These are phyloP conservation scores for Cyrtodaria siliqua DNA, from an alignment of 2,888 invertebrate genomes.

Conservation along the genomic window DNA sequence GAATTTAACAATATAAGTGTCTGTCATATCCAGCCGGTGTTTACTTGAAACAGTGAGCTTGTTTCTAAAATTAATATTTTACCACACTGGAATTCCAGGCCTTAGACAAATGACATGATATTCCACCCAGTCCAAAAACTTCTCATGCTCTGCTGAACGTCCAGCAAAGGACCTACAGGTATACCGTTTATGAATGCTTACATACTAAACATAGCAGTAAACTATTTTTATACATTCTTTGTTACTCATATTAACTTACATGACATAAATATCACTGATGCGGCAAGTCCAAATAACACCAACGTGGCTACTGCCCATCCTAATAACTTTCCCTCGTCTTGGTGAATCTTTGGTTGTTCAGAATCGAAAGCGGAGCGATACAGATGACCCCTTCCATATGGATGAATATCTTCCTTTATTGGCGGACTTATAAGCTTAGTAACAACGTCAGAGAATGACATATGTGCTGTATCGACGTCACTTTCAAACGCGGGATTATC, in stretches of 20 bases:
- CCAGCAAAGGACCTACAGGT: no score
- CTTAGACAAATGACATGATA: no score
- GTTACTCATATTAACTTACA: constrained; percentile 47
- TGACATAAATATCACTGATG: constrained; percentile 50
- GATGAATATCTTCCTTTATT: constrained; percentile 61
- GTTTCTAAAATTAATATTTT: no score
- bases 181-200: no score
- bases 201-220: no score
- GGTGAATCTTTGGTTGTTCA: constrained; percentile 33
- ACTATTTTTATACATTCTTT: no score
- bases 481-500: constrained; percentile 34
- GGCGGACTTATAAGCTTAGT: constrained; percentile 50
- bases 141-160: no score
- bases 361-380: constrained; percentile 34
- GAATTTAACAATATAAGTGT: no score
- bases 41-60: no score
- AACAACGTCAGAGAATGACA: constrained; percentile 55
- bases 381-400: constrained; percentile 47
- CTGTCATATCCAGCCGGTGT: no score
- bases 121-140: no score
- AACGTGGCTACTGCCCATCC: constrained; percentile 44
- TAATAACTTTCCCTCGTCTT: constrained; percentile 42
- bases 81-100: no score
- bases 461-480: constrained; percentile 17
- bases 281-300: constrained; percentile 37